Evolutionary conservation across 2,113 vertebrate species (phyloP), one percentile per base, ranked within the genome.

Genomic region (Saguinus imperator): DNA sequence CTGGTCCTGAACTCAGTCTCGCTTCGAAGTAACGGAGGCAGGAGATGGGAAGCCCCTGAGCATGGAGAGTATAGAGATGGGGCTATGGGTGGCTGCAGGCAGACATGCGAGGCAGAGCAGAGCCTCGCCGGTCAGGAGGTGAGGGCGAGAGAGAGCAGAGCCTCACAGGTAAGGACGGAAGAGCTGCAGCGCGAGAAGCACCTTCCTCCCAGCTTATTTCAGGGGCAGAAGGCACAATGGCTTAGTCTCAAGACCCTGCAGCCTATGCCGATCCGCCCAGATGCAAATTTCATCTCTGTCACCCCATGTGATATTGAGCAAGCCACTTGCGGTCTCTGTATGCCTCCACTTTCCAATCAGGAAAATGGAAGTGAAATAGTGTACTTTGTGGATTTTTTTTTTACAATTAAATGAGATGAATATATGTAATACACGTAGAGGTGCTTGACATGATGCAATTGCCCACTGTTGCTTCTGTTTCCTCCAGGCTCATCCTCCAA

Each of bases 321-420:
- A 89, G 25, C 45, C 57, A 64, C 40, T 55, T 0, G 0, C 13
- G 9, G 10, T 32, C 77, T 58, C 25, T 82, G 4, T 32, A 32
- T 35, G 16, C 14, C 75, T 92, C 80, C n/a, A 35, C 79, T 84
- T 89, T n/a, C 76, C 50, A 25, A 29, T 64, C 1, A 0, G 70
- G 37, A 57, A 95, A 87, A 83, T 64, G 32, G 70, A 80, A 37
- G 57, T 70, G 79, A 85, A 88, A 87, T 21, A 45, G 23, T 21
- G 27, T 57, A 13, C 18, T 35, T 82, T n/a, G 52, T 10, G 40
- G 72, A 55, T 66, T 79, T 57, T 68, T 68, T 25, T 73, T 37
- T 37, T 32, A 27, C 43, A 50, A 75, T 72, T 37, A 66, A 52
- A 61, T 79, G n/a, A 93, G 80, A 58, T 80, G 55, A 43, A 45